phyloP scores from a whole-genome alignment of 2,797 vertebrate species.

The Atherinosoma microstoma region DNA sequence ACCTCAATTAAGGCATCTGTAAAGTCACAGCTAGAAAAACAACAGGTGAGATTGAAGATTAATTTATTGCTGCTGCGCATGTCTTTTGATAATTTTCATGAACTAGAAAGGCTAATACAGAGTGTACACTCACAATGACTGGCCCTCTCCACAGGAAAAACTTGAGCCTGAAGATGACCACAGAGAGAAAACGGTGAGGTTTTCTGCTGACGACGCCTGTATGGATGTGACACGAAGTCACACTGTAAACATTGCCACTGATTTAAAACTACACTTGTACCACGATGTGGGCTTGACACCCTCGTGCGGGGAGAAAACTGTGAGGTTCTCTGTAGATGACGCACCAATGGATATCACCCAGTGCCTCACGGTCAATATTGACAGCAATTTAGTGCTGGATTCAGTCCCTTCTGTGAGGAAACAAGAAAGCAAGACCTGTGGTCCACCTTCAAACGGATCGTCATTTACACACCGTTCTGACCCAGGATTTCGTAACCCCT shows the following conservation, averaged over 20 bases:
- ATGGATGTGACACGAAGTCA: conserved; percentile 90
- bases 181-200: conserved; percentile 77
- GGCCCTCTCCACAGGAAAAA: conserved; percentile 45
- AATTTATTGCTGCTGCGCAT: too few species aligned
- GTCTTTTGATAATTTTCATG: not conserved
- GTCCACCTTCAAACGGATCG: conserved; percentile 15
- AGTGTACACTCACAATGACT: not conserved
- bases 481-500: not conserved
- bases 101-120: not conserved
- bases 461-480: conserved; percentile 30
- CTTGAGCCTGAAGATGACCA: conserved; percentile 39
- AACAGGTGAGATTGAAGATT: conserved; percentile 58
- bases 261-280: conserved; percentile 13
- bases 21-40: conserved; percentile 40
- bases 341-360: conserved; percentile 38
- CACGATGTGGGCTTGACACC: not conserved
- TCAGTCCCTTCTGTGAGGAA: conserved; percentile 40
- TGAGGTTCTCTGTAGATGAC: conserved; percentile 27
- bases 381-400: conserved; percentile 3
- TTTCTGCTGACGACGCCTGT: conserved; percentile 81
- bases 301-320: conserved; percentile 8
- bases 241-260: conserved; percentile 82
- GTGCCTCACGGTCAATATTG: conserved; percentile 39
- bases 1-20: conserved; percentile 46
- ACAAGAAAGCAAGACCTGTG: conserved; percentile 10